These are phyloP conservation scores for Halesus radiatus DNA, from an alignment of 1,140 invertebrate species.

Conservation along the genomic window DNA sequence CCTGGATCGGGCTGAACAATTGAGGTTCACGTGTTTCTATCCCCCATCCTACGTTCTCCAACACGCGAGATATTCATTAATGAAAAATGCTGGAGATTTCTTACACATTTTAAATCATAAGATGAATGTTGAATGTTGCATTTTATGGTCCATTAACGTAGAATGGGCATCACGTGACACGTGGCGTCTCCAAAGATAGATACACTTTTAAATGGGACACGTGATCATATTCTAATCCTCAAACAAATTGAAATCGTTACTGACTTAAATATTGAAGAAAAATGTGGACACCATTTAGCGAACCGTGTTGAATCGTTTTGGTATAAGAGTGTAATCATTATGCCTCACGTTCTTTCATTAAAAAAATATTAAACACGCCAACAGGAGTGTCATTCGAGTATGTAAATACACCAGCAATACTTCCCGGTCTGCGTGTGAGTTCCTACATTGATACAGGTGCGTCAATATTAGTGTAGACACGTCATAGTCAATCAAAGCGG, in stretches of 20 bases:
- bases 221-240: too few relatives aligned
- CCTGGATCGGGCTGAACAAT: too few relatives aligned
- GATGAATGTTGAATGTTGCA: too few relatives aligned
- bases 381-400: conserved; percentile 40
- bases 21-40: too few relatives aligned
- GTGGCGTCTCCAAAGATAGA: too few relatives aligned
- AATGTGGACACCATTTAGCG: neutral
- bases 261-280: neutral
- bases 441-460: conserved; percentile 13
- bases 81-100: conserved; percentile 34
- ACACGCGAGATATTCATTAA: conserved; percentile 52
- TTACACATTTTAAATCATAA: too few relatives aligned
- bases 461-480: too few relatives aligned
- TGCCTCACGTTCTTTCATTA: conserved; percentile 28
- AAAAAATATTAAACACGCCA: conserved; percentile 17
- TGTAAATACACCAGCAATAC: conserved; percentile 26
- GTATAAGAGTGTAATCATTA: conserved; percentile 27
- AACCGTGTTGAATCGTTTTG: too few relatives aligned
- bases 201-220: too few relatives aligned
- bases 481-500: too few relatives aligned
- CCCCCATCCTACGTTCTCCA: neutral
- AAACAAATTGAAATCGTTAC: neutral
- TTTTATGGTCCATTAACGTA: too few relatives aligned
- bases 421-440: neutral
- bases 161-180: too few relatives aligned